A percentile compares a stretch with the other conserved stretches of the same genome.
phyloP scores from a whole-genome alignment of 2,888 invertebrate genomes.

The Bellardia pandia region DNA sequence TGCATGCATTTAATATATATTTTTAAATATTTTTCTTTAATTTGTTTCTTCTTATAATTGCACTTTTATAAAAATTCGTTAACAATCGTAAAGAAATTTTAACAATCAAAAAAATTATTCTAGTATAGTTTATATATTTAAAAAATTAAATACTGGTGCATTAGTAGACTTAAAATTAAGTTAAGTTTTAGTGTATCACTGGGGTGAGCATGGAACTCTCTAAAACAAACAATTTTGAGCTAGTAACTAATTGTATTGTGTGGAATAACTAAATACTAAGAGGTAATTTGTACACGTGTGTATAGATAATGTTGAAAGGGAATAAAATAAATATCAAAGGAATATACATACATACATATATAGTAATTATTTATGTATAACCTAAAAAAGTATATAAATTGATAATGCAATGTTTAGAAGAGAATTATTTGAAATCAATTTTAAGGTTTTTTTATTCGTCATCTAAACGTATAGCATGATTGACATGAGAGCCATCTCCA shows the following conservation, averaged over 20 bases:
- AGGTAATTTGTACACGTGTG: constrained; percentile 70
- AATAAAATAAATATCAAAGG: constrained; percentile 27
- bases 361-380: background rate
- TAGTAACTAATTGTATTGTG: constrained; percentile 27
- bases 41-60: constrained; percentile 28
- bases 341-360: constrained; percentile 6
- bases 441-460: constrained; percentile 77
- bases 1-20: constrained; percentile 48
- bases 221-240: constrained; percentile 23
- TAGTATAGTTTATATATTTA: background rate
- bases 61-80: constrained; percentile 22
- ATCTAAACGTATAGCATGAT: constrained; percentile 82
- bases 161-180: constrained; percentile 50
- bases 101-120: constrained; percentile 4
- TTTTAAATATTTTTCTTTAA: constrained; percentile 10
- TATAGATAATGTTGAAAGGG: constrained; percentile 21
- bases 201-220: constrained; percentile 30
- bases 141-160: constrained; percentile 61
- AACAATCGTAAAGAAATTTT: constrained; percentile 21
- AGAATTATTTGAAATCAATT: background rate
- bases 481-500: constrained; percentile 79
- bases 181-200: constrained; percentile 60
- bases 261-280: constrained; percentile 59
- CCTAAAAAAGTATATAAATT: background rate
- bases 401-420: background rate